Conservation (phyloP, 2,888 invertebrate species). For the Idaea aversata region DNA sequence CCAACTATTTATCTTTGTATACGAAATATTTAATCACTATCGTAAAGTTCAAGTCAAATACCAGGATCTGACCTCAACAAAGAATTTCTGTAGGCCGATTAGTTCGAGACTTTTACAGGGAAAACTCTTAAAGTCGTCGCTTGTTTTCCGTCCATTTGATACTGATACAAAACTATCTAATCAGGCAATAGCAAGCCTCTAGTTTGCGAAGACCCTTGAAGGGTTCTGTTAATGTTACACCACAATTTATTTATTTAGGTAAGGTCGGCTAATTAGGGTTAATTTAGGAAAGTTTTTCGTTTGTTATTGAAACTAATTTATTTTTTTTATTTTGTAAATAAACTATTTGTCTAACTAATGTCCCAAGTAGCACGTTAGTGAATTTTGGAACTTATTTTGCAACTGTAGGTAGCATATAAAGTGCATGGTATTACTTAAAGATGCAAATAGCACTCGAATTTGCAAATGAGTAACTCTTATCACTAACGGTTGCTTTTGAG, state of each 20-base stretch:
- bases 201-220: not conserved
- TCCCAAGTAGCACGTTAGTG: too few relatives aligned
- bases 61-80: not conserved
- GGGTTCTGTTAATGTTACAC: slow-evolving; percentile 2
- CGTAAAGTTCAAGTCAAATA: not conserved
- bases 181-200: not conserved
- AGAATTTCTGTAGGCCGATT: not conserved
- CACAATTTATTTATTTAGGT: slow-evolving; percentile 31
- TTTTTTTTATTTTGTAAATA: slow-evolving; percentile 35
- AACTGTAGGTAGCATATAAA: too few relatives aligned
- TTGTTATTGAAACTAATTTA: slow-evolving; percentile 34
- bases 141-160: not conserved
- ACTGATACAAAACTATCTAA: not conserved
- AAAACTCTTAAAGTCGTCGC: too few relatives aligned
- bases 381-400: too few relatives aligned
- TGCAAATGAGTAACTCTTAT: too few relatives aligned
- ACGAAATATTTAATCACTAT: not conserved
- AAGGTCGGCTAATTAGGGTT: slow-evolving; percentile 30
- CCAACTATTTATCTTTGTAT: not conserved
- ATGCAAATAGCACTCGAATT: too few relatives aligned
- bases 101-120: not conserved
- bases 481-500: too few relatives aligned
- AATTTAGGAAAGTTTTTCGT: slow-evolving; percentile 30
- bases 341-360: slow-evolving; percentile 15
- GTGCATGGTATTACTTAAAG: too few relatives aligned